phyloP scores from a whole-genome alignment of 2,888 invertebrate genomes.

The Sarcophaga variegata region DNA sequence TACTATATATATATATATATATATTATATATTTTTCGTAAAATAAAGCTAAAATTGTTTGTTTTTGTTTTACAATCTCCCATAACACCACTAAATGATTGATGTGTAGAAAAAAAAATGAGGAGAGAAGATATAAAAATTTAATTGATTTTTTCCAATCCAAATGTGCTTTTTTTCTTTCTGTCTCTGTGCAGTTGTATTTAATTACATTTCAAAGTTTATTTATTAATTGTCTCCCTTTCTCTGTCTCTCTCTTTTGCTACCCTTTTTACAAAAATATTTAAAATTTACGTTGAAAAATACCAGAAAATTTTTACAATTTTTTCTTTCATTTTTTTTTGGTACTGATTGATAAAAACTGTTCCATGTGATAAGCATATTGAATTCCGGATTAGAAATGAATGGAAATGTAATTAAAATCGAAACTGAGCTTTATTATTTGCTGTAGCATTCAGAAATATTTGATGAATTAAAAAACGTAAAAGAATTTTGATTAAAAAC shows the following conservation, averaged over 20 bases:
- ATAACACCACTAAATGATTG: slow-evolving; percentile 51
- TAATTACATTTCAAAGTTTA: slow-evolving; percentile 53
- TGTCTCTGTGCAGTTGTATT: slow-evolving; percentile 24
- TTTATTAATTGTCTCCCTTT: not conserved
- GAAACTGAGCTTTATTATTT: not conserved
- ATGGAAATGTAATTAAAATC: not conserved
- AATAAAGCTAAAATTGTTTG: slow-evolving; percentile 21
- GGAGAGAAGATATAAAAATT: slow-evolving; percentile 35
- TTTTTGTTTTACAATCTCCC: not conserved
- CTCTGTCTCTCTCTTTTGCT: too few relatives aligned
- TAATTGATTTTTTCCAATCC: slow-evolving; percentile 57
- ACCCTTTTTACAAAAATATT: not conserved
- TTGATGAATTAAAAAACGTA: too few relatives aligned
- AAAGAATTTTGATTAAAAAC: too few relatives aligned
- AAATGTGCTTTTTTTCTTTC: slow-evolving; percentile 10
- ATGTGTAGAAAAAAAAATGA: slow-evolving; percentile 2
- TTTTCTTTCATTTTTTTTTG: not conserved
- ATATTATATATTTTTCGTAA: not conserved
- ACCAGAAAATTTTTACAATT: not conserved
- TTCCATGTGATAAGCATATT: not conserved
- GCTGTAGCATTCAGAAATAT: too few relatives aligned
- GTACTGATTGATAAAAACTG: not conserved
- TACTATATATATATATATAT: too few relatives aligned
- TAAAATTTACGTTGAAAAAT: not conserved
- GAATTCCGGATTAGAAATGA: not conserved